Percentiles rank a stretch among this genome's conserved stretches.
Evolutionary conservation across 1,140 invertebrate species (phyloP).

Genomic region (Polyergus mexicanus): DNA sequence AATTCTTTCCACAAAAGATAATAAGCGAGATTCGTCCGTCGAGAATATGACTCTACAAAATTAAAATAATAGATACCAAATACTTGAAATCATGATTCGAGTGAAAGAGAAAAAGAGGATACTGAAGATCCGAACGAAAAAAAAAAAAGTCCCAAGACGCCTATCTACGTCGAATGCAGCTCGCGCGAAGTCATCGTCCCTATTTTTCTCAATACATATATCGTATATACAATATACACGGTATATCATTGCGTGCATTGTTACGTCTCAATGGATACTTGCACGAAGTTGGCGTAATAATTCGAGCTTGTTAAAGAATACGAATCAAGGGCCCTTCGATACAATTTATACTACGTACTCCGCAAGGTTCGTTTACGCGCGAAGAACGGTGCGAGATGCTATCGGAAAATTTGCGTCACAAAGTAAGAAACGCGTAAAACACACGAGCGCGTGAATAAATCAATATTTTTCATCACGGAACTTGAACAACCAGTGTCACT

Average conservation of each 20-base stretch:
- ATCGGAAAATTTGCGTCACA: constrained; percentile 24
- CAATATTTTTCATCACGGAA: not conserved
- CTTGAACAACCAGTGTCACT: not conserved
- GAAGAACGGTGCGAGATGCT: constrained; percentile 7
- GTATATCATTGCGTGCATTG: constrained; percentile 68
- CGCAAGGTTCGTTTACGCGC: constrained; percentile 27
- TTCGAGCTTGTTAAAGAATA: constrained; percentile 61
- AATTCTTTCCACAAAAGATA: constrained; percentile 8
- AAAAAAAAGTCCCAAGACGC: constrained; percentile 22
- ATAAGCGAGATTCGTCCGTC: not conserved
- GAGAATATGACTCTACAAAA: not conserved
- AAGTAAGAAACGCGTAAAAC: not conserved
- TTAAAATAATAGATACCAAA: constrained; percentile 22
- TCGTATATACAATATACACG: constrained; percentile 43
- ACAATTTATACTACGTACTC: constrained; percentile 34
- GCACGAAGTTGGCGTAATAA: constrained; percentile 65
- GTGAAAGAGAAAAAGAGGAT: not conserved
- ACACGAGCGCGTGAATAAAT: constrained; percentile 14
- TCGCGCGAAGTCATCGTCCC: constrained; percentile 50
- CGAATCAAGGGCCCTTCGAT: constrained; percentile 53
- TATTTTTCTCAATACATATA: constrained; percentile 49
- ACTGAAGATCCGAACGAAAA: not conserved
- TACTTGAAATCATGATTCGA: not conserved
- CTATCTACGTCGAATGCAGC: constrained; percentile 24
- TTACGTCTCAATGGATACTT: constrained; percentile 72